Percentiles rank a stretch among this genome's conserved stretches.
Evolutionary conservation across 2,113 vertebrate genomes (phyloP).

Genomic region (Nanorana parkeri): DNA sequence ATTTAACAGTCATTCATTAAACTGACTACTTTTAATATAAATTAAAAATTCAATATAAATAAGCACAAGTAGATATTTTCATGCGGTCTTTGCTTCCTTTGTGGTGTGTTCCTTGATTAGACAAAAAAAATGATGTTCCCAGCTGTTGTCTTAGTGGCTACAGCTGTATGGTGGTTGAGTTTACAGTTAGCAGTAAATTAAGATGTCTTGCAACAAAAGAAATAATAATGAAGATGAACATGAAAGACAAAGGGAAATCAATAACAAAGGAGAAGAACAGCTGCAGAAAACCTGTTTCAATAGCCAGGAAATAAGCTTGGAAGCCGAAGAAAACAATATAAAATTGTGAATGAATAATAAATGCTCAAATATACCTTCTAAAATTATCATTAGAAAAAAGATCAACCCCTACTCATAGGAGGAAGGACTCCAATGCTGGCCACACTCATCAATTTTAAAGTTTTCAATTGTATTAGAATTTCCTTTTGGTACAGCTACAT

Average conservation of each 20-base stretch:
- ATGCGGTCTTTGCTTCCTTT: constrained; percentile 1
- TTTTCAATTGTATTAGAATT: too few species aligned
- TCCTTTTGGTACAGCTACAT: too few species aligned
- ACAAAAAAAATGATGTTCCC: constrained; percentile 6
- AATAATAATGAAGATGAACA: constrained; percentile 29
- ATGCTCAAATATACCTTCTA: too few species aligned
- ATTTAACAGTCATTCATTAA: too few species aligned
- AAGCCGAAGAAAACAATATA: too few species aligned
- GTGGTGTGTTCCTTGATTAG: background rate
- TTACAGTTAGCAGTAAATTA: constrained; percentile 10
- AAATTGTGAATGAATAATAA: too few species aligned
- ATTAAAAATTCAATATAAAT: too few species aligned
- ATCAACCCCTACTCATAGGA: too few species aligned
- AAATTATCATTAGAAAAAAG: too few species aligned
- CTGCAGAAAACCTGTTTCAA: constrained; percentile 20
- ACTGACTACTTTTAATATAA: background rate
- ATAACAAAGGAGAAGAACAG: constrained; percentile 22
- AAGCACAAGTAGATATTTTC: too few species aligned
- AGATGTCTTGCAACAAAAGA: constrained; percentile 4
- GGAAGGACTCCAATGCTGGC: too few species aligned
- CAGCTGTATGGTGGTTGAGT: constrained; percentile 10
- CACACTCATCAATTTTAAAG: too few species aligned
- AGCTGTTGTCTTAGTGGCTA: constrained; percentile 23
- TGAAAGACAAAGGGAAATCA: constrained; percentile 46
- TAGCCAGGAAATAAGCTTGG: constrained; percentile 12